These are phyloP conservation scores for Pipistrellus pygmaeus DNA, from an alignment of 2,797 vertebrate genomes.

Conservation along the genomic window DNA sequence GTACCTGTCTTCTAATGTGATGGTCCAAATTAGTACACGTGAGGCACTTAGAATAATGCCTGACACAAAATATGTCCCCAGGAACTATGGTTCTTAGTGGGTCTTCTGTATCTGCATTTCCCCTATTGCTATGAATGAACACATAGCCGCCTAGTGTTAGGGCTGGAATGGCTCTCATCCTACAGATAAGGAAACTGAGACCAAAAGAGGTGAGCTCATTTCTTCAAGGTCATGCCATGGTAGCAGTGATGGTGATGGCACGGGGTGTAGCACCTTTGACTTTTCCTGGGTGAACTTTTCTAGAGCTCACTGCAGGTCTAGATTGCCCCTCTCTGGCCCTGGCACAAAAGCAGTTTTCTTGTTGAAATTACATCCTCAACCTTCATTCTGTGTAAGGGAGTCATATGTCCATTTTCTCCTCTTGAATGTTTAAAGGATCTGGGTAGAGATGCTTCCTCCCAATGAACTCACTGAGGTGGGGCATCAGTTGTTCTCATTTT, in stretches of 20 bases:
- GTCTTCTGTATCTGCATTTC: neutral
- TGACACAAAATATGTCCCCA: neutral
- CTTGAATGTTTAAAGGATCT: neutral
- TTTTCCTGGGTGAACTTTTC: neutral
- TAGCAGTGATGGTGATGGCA: no score
- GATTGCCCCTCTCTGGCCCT: neutral
- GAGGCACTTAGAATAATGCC: neutral
- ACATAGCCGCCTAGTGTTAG: no score
- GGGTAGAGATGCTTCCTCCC: neutral
- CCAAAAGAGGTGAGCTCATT: neutral
- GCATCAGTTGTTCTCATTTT: neutral
- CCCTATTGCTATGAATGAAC: neutral
- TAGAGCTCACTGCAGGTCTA: neutral
- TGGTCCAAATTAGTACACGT: neutral
- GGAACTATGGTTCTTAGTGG: neutral
- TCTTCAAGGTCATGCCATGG: neutral
- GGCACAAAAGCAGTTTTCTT: neutral
- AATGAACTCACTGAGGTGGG: neutral
- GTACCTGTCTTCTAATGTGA: neutral
- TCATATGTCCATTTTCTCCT: neutral
- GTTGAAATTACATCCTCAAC: neutral
- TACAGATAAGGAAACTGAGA: neutral
- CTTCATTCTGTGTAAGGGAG: neutral
- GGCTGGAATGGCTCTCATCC: neutral
- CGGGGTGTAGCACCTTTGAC: accelerated